phyloP scores from a whole-genome alignment of 2,888 invertebrate genomes.

The Hirudinaria manillensis region DNA sequence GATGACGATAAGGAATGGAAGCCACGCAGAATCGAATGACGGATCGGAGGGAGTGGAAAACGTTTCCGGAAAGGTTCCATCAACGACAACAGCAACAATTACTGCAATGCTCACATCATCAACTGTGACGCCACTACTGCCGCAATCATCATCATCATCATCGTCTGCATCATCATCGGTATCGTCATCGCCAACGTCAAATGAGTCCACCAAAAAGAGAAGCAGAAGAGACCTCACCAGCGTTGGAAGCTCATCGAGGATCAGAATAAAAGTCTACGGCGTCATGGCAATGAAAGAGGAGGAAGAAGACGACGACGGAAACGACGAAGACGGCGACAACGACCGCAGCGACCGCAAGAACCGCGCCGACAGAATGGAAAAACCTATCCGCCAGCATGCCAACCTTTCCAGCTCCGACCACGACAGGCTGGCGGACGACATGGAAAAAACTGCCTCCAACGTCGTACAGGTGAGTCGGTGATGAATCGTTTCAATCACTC shows the following conservation, averaged over 20 bases:
- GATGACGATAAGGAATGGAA: neutral
- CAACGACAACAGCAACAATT: neutral
- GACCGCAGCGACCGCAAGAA: neutral
- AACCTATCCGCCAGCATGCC: neutral
- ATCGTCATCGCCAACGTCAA: slow-evolving; percentile 9
- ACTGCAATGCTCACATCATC: neutral
- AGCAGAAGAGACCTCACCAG: neutral
- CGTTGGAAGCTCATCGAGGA: neutral
- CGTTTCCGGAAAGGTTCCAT: neutral
- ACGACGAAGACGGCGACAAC: slow-evolving; percentile 15
- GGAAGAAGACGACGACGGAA: neutral
- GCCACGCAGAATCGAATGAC: neutral
- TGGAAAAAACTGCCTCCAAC: neutral
- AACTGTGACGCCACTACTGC: neutral
- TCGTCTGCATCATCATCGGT: slow-evolving; percentile 14
- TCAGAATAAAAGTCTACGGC: neutral
- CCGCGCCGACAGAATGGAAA: too few species aligned
- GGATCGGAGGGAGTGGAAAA: neutral
- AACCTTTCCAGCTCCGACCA: neutral
- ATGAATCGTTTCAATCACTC: neutral
- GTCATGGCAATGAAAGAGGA: neutral
- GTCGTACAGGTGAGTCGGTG: too few species aligned
- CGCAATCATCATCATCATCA: slow-evolving; percentile 17
- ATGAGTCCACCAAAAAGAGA: neutral
- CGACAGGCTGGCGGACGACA: neutral